phyloP scores from a whole-genome alignment of 2,888 invertebrate species.

The Rhagonycha lutea region DNA sequence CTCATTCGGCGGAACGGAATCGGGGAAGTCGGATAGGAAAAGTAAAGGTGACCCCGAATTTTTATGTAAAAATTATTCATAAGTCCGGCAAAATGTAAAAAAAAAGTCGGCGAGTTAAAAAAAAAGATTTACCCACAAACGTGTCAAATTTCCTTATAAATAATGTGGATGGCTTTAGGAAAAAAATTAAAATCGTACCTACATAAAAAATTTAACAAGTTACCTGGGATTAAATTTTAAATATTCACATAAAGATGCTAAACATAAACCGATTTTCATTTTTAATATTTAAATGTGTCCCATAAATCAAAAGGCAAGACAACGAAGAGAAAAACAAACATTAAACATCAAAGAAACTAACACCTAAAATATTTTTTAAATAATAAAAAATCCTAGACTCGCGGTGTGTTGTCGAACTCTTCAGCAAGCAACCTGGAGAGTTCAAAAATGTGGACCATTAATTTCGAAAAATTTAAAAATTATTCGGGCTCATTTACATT shows the following conservation, averaged over 20 bases:
- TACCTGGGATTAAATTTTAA: constrained; percentile 6
- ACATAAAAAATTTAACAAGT: background rate
- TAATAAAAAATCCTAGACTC: background rate
- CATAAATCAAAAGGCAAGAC: constrained; percentile 21
- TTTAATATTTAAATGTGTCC: constrained; percentile 26
- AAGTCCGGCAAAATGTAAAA: background rate
- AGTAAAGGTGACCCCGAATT: background rate
- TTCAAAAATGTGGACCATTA: constrained; percentile 36
- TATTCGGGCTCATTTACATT: constrained; percentile 34
- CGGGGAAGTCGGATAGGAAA: background rate
- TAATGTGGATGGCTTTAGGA: background rate
- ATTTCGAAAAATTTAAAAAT: constrained; percentile 31
- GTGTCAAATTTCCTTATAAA: background rate
- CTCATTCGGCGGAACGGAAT: background rate
- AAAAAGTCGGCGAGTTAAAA: background rate
- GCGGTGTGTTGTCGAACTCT: background rate
- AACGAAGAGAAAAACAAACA: constrained; percentile 27
- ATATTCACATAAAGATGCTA: constrained; percentile 28
- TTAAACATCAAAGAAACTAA: constrained; percentile 30
- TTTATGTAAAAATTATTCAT: background rate
- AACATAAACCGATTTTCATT: constrained; percentile 25
- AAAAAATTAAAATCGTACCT: background rate
- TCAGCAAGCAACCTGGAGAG: constrained; percentile 34
- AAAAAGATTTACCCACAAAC: background rate
- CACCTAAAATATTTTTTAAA: constrained; percentile 27